Evolutionary conservation across 2,888 invertebrate species (phyloP), one percentile per base, ranked within the genome.

Genomic region (Clunio marinus): DNA sequence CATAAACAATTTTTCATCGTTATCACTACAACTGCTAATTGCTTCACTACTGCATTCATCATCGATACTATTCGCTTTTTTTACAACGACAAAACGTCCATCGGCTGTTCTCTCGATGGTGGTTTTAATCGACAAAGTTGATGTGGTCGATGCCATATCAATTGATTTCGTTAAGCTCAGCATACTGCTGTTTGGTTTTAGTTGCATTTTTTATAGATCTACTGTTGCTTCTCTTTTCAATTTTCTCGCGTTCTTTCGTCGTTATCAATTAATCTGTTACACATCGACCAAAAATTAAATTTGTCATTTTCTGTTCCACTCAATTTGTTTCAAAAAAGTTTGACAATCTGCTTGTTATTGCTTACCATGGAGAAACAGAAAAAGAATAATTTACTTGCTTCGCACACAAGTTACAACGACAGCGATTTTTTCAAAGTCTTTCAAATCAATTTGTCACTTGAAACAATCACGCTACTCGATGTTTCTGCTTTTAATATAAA

Each of bases 31-130:
- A 66, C 66, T 66, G 55, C 66, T 66, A 8, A 66, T 35, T 32
- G 66, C 66, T n/a, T 66, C 66, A n/a, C 66, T 66, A 55, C 66
- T 66, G n/a, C 27, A 66, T 24, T 66, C 66, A 35, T 66, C 66
- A 55, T 66, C 66, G 2, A 66, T 4, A 24, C 66, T 66, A 66
- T 66, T 66, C 2, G 66, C 66, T 24, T 66, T 66, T n/a, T 55
- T 66, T 5, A 45, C 63, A 37, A 32, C 35, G n/a, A 65, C 63
- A 32, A 65, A 65, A 20, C 46, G 63, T 25, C 63, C 63, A 10
- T 41, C 41, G 17, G 27, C 45, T 15, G 63, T 46, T 1, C 46
- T 25, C 46, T 65, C 63, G 22, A 65, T 65, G 25, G 25, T 27
- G 15, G 51, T 32, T 22, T 24, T 28, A 32, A 66, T 66, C 20